phyloP scores from a whole-genome alignment of 1,140 invertebrate genomes.

The Hycleus cichorii region DNA sequence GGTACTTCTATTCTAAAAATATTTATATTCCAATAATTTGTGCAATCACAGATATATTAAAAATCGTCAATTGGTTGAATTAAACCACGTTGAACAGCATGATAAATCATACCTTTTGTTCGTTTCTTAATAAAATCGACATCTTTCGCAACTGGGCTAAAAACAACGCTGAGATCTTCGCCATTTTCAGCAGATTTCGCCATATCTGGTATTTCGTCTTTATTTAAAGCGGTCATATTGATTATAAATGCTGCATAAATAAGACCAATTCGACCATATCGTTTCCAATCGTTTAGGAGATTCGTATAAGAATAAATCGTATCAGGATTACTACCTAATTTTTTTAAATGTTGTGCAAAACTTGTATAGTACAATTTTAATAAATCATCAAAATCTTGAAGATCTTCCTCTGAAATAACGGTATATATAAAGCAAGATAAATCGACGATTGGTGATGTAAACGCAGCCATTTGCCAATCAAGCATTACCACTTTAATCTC shows the following conservation, averaged over 20 bases:
- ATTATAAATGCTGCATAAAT: not conserved
- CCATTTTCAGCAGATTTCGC: not conserved
- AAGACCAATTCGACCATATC: not conserved
- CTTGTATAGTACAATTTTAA: constrained; percentile 49
- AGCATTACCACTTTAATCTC: constrained; percentile 27
- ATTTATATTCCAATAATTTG: too few species aligned
- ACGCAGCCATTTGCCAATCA: constrained; percentile 50
- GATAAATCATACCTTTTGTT: not conserved
- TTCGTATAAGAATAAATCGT: not conserved
- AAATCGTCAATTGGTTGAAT: too few species aligned
- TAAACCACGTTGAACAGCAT: not conserved
- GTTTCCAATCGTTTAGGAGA: not conserved
- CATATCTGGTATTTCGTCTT: constrained; percentile 1
- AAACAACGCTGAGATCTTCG: not conserved
- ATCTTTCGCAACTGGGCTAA: not conserved
- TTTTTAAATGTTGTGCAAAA: constrained; percentile 37
- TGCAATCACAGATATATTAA: too few species aligned
- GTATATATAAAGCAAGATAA: constrained; percentile 51
- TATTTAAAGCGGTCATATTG: not conserved
- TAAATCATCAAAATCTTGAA: constrained; percentile 41
- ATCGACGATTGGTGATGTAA: constrained; percentile 50
- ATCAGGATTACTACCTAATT: constrained; percentile 40
- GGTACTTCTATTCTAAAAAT: too few species aligned
- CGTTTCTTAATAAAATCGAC: not conserved
- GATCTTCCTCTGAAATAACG: constrained; percentile 44